Percentiles rank a stretch among this genome's conserved stretches.
phyloP scores from a whole-genome alignment of 2,797 vertebrate genomes.

The Pyrocephalus nanus region DNA sequence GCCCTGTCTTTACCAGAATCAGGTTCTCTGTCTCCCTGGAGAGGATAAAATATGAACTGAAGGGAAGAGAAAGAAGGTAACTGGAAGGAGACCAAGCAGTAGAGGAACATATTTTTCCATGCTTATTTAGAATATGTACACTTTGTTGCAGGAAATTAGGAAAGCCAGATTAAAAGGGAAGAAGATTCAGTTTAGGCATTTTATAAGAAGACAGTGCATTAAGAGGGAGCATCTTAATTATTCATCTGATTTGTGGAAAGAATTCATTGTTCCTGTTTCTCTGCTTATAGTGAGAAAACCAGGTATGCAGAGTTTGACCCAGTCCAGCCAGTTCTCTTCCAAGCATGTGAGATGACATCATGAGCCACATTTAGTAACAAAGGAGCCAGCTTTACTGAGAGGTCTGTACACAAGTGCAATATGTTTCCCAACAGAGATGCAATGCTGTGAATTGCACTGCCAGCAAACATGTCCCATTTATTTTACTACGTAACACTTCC shows the following conservation, averaged over 20 bases:
- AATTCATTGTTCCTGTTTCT: neutral
- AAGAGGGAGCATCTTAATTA: neutral
- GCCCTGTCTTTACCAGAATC: neutral
- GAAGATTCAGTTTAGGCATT: neutral
- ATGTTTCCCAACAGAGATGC: neutral
- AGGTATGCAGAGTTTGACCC: neutral
- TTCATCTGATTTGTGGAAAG: neutral
- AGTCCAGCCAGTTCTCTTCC: neutral
- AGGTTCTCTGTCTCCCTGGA: neutral
- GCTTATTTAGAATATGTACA: neutral
- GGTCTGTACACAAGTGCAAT: neutral
- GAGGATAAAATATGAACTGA: neutral
- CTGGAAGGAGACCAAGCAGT: neutral
- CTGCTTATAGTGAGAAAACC: neutral
- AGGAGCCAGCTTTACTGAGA: neutral
- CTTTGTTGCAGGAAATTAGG: neutral
- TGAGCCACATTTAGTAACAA: neutral
- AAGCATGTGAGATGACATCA: neutral
- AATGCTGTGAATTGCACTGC: neutral
- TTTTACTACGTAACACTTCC: neutral
- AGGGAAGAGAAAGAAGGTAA: neutral
- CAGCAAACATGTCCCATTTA: neutral
- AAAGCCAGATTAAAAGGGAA: neutral
- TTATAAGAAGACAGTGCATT: neutral
- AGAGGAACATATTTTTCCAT: neutral